Percentiles rank a stretch among this genome's conserved stretches.
phyloP scores from a whole-genome alignment of 1,140 invertebrate genomes.

The Drosophila pseudoobscura region DNA sequence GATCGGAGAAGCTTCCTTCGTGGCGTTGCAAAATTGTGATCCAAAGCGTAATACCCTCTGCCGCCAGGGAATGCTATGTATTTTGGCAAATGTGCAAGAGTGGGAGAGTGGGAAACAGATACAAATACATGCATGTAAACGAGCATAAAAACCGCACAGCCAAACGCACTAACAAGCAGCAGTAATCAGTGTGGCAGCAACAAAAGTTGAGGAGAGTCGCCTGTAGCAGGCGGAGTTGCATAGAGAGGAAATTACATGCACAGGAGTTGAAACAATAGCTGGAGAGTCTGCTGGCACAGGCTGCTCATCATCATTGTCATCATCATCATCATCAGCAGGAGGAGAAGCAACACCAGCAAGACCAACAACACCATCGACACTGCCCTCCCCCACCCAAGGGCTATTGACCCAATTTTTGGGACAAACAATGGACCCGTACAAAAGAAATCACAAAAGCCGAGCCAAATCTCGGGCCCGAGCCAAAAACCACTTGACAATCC shows the following conservation, averaged over 20 bases:
- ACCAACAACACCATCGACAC: conserved; percentile 10
- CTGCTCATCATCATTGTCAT: conserved; percentile 29
- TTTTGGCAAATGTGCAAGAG: conserved; percentile 67
- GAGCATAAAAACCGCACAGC: conserved; percentile 72
- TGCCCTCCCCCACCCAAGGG: conserved; percentile 29
- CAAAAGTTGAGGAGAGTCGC: conserved; percentile 21
- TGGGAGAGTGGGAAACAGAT: not conserved
- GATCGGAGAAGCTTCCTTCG: too few species aligned
- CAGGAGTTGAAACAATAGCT: conserved; percentile 71
- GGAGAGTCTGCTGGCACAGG: conserved; percentile 31
- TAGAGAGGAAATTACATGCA: conserved; percentile 70
- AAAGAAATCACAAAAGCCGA: conserved; percentile 54
- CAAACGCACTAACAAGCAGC: conserved; percentile 77
- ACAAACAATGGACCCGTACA: conserved; percentile 62
- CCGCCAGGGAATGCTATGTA: conserved; percentile 33
- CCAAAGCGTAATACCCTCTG: too few species aligned
- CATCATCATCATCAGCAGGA: conserved; percentile 53
- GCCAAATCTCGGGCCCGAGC: conserved; percentile 41
- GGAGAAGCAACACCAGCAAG: not conserved
- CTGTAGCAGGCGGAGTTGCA: conserved; percentile 18
- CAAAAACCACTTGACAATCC: conserved; percentile 72
- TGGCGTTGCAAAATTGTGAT: too few species aligned
- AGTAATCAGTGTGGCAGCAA: conserved; percentile 70
- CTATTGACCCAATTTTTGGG: conserved; percentile 70
- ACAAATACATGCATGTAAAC: conserved; percentile 63